Percentiles rank a stretch among this genome's conserved stretches.
phyloP scores from a whole-genome alignment of 2,797 vertebrate genomes.

The Pangasius macronema region DNA sequence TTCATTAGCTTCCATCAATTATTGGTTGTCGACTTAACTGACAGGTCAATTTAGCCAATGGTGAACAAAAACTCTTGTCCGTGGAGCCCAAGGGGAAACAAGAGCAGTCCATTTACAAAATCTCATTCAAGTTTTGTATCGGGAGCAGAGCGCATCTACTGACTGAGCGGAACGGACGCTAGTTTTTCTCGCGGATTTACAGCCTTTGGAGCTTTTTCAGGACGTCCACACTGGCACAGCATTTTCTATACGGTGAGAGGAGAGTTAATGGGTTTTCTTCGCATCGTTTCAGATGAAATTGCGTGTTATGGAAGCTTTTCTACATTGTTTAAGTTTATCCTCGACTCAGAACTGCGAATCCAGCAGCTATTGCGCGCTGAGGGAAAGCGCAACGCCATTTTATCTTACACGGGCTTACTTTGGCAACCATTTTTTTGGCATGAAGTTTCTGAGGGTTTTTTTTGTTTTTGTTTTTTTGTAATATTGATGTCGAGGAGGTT shows the following conservation, averaged over 20 bases:
- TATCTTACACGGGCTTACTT: constrained; percentile 67
- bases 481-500: neutral
- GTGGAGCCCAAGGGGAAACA: constrained; percentile 66
- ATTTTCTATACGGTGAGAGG: constrained; percentile 64
- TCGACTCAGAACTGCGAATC: constrained; percentile 54
- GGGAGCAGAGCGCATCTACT: constrained; percentile 57
- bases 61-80: constrained; percentile 41
- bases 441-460: neutral
- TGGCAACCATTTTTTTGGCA: constrained; percentile 68
- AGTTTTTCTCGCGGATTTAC: constrained; percentile 63
- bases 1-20: constrained; percentile 28
- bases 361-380: constrained; percentile 51
- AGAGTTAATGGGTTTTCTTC: constrained; percentile 5
- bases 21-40: constrained; percentile 68
- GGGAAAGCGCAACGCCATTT: constrained; percentile 72
- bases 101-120: constrained; percentile 67
- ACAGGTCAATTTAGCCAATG: constrained; percentile 64
- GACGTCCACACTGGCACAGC: constrained; percentile 17
- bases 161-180: constrained; percentile 15
- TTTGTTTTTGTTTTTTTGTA: neutral
- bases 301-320: neutral
- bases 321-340: constrained; percentile 43
- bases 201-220: constrained; percentile 43
- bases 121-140: constrained; percentile 78
- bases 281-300: neutral